Percentiles rank a stretch among this genome's conserved stretches.
Conservation (phyloP, 1,140 invertebrate genomes). For the Megalonaias nervosa region DNA sequence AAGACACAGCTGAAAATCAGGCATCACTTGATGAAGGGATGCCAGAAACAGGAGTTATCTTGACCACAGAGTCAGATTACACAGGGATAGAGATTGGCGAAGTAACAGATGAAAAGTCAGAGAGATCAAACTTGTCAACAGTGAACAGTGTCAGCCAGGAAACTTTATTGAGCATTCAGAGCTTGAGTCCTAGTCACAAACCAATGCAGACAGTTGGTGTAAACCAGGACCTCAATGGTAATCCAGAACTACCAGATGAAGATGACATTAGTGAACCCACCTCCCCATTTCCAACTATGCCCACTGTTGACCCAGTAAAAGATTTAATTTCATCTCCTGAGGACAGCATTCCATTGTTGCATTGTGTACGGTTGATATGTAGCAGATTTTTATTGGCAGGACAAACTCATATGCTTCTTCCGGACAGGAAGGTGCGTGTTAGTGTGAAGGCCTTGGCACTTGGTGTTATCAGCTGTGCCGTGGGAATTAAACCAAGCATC, state of each 20-base stretch:
- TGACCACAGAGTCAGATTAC: constrained; percentile 53
- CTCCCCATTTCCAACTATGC: constrained; percentile 1
- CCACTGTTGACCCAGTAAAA: constrained; percentile 14
- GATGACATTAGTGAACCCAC: constrained; percentile 6
- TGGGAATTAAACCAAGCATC: constrained; percentile 81
- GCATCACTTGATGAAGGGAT: constrained; percentile 6
- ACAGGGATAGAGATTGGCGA: constrained; percentile 67
- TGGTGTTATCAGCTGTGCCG: constrained; percentile 80
- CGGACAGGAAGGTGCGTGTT: constrained; percentile 82
- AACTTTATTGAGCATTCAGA: constrained; percentile 62
- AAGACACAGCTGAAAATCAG: neutral
- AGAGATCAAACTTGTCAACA: constrained; percentile 56
- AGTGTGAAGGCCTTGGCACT: constrained; percentile 88
- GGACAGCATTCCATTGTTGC: constrained; percentile 78
- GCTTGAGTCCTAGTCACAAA: constrained; percentile 54
- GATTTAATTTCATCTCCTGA: constrained; percentile 42
- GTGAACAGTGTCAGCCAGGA: constrained; percentile 63
- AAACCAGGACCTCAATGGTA: constrained; percentile 67
- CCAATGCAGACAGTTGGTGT: constrained; percentile 2
- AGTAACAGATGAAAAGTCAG: constrained; percentile 62
- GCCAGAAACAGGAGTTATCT: constrained; percentile 15
- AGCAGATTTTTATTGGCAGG: constrained; percentile 85
- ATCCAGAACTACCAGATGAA: constrained; percentile 52
- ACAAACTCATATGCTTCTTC: constrained; percentile 75
- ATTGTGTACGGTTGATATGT: constrained; percentile 82